Evolutionary conservation across 1,140 invertebrate species (phyloP).

Genomic region (Drosophila santomea): DNA sequence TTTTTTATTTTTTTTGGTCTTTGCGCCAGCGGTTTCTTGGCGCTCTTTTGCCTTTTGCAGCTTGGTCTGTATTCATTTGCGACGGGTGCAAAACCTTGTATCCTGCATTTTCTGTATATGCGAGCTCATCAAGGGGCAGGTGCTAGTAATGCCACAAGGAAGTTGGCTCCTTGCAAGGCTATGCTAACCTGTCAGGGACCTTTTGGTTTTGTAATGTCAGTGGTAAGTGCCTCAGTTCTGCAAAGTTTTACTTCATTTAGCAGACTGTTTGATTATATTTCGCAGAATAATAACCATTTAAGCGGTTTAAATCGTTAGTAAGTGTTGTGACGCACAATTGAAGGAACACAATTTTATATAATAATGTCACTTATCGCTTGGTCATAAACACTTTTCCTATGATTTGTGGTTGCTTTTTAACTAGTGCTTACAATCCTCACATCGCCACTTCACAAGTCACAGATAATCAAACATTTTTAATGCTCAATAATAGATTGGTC

Average conservation of each 20-base stretch:
- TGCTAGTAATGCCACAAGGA: conserved; percentile 40
- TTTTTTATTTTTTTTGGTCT: background rate
- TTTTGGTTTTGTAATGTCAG: conserved; percentile 1
- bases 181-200: conserved; percentile 26
- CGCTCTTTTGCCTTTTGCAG: conserved; percentile 69
- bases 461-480: conserved; percentile 65
- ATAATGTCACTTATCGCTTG: background rate
- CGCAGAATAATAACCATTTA: conserved; percentile 9
- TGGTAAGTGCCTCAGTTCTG: conserved; percentile 8
- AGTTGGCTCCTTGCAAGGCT: conserved; percentile 8
- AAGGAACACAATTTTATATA: background rate
- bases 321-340: background rate
- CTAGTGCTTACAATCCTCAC: background rate
- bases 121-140: conserved; percentile 42
- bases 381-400: background rate
- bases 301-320: conserved; percentile 1
- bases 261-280: conserved; percentile 1
- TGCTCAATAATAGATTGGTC: conserved; percentile 75
- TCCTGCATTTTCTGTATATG: conserved; percentile 1
- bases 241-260: conserved; percentile 7
- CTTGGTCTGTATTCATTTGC: conserved; percentile 70
- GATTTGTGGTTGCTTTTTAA: background rate
- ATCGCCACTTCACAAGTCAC: conserved; percentile 19
- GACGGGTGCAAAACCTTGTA: conserved; percentile 48
- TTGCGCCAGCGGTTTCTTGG: conserved; percentile 40